Base-by-base conservation (phyloP, 2,888 invertebrate genomes). In the Lissonota sp. region DNA sequence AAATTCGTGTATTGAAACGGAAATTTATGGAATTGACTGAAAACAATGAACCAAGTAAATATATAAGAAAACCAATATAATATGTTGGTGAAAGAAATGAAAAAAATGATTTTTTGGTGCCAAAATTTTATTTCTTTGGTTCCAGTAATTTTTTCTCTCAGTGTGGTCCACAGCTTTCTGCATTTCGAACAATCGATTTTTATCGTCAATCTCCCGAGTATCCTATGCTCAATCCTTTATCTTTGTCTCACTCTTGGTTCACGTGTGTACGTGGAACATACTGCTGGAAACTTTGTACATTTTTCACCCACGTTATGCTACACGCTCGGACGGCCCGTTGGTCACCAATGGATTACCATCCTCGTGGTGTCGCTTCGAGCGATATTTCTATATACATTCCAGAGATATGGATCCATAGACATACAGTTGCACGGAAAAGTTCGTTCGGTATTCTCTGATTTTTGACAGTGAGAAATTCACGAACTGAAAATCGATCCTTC, bases 281-380 rank as follows among this genome's bases (percentile, higher is more conserved):
- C 66, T 37, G 67, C 44, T 10, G n/a, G 64, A 66, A 83, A 83
- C 71, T 83, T 83, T 83, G 63, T 53, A 74, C 80, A 80, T 80
- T 80, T 80, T 83, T 80, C 83, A 74, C 42, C 42, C 40, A 49
- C 49, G 60, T 67, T 72, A 60, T 62, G 37, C 46, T 26, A 57
- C 60, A 51, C 76, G 63, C 60, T 62, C 42, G 58, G 60, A 74
- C 60, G 74, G 69, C 57, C 57, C 16, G 69, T 26, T 64, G 72
- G 63, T 73, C 77, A 58, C 60, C 72, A 80, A 80, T 80, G 72
- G 76, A 73, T 80, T 73, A 77, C 77, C 42, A 49, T 62, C 37
- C 46, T 46, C 67, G 62, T 73, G 44, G 55, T 42, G 12, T 60
- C 62, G 55, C 44, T 40, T 46, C 49, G 3, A 10, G 44, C 42